phyloP scores from a whole-genome alignment of 2,113 vertebrate species.

The Oxygymnocypris stewartii region DNA sequence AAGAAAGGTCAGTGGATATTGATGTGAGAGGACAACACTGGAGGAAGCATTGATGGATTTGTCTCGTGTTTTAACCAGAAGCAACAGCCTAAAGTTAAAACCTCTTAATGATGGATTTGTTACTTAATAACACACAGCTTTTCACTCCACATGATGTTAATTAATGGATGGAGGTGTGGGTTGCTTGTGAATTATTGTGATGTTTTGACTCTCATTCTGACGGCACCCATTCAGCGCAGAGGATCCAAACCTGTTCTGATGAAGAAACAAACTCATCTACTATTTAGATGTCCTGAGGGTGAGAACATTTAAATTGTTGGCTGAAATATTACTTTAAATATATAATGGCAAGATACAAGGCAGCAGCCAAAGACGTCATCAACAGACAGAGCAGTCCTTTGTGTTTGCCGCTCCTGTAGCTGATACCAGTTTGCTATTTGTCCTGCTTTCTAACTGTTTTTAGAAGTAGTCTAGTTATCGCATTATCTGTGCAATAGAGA shows the following conservation, averaged over 20 bases:
- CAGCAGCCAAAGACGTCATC: not conserved
- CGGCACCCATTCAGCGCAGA: not conserved
- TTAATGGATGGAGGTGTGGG: not conserved
- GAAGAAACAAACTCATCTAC: not conserved
- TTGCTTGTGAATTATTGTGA: not conserved
- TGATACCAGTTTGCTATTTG: not conserved
- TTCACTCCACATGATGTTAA: not conserved
- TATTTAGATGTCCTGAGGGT: not conserved
- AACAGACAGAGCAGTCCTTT: not conserved
- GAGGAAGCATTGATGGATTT: too few relatives aligned
- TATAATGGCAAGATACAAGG: not conserved
- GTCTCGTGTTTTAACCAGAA: too few relatives aligned
- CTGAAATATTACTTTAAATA: not conserved
- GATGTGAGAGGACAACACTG: too few relatives aligned
- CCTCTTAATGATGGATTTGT: not conserved
- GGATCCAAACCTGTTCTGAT: not conserved
- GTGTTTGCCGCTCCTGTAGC: not conserved
- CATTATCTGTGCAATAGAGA: not conserved
- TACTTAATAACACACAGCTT: not conserved
- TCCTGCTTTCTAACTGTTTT: not conserved
- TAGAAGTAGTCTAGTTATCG: not conserved
- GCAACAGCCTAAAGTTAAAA: not conserved
- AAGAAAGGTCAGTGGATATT: not conserved
- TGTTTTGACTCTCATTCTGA: not conserved
- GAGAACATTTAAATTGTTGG: not conserved